Base-by-base conservation (phyloP, 2,888 invertebrate genomes). In the Thymelicus lineola region DNA sequence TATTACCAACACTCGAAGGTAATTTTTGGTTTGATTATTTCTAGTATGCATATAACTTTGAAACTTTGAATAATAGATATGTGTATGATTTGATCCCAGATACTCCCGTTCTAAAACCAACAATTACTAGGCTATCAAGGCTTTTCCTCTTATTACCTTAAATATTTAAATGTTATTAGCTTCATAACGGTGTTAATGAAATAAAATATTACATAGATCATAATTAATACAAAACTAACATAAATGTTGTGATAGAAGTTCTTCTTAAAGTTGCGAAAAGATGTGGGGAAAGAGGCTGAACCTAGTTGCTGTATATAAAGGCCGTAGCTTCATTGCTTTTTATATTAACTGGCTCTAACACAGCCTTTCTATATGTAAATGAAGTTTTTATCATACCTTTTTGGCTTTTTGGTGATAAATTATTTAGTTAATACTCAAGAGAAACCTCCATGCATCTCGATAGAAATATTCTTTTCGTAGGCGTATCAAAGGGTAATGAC, bases 351-450 rank as follows among this genome's bases (percentile, higher is more conserved):
- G 36, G 10, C 45, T 55, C 61, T 62, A 61, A 68, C 60, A 61
- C 14, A 28, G 42, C 45, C 61, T 61, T 61, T 68, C 61, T 68
- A 61, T 53, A 68, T 68, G 53, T 45, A 42, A 68, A 68, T 68
- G 53, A 38, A 17, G 35, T 55, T 68, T 67, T 61, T 45, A 50
- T 59, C 45, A 55, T 61, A 60, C 48, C 17, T 61, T 61, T 68
- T 68, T 4, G 61, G 55, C 15, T 61, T 59, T 67, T 68, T 17
- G 45, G 61, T 10, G 67, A 61, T 68, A 45, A 68, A 68, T 68
- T 50, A 68, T 68, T 61, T 61, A 61, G 46, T 61, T 46, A 55
- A 60, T 53, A 53, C 38, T 28, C 42, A 6, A 10, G 53, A 53
- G 53, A 10, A 53, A 20, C 15, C 6, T 9, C 9, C 15, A 3